Percentiles rank a stretch among this genome's conserved stretches.
Conservation (phyloP, 2,888 invertebrate species). For the Azorinus chamasolen region DNA sequence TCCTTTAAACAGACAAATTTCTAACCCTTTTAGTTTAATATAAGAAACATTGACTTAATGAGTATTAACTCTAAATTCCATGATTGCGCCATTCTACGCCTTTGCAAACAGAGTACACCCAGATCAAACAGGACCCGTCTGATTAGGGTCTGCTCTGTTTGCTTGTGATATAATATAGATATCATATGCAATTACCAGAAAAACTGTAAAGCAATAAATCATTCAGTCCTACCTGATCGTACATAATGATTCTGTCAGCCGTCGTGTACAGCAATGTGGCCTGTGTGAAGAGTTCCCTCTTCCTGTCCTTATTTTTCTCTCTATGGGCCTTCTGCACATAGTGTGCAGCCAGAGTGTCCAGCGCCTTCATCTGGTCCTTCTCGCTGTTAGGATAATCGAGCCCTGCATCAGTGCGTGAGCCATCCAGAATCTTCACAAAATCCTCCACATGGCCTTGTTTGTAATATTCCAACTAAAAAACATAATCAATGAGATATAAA, state of each 20-base stretch:
- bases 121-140: no score
- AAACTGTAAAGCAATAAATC: no score
- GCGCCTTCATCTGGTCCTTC: conserved; percentile 98
- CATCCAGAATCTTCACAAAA: conserved; percentile 97
- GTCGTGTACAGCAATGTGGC: conserved; percentile 99
- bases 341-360: conserved; percentile 99
- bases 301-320: conserved; percentile 97
- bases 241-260: conserved; percentile 99
- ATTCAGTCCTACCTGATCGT: conserved; percentile 94
- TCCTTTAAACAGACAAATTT: no score
- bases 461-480: conserved; percentile 96
- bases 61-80: no score
- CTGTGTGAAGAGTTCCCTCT: conserved; percentile 94
- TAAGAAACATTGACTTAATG: no score
- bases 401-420: conserved; percentile 89
- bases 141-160: no score
- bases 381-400: conserved; percentile 91
- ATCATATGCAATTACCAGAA: no score
- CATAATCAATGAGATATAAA: no score
- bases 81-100: no score
- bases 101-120: no score
- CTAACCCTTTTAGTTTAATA: no score
- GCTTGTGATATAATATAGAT: no score
- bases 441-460: conserved; percentile 96
- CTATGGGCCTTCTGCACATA: conserved; percentile 95